These are phyloP conservation scores for Corythornis leucogaster DNA, from an alignment of 2,797 vertebrate genomes.

Conservation along the genomic window DNA sequence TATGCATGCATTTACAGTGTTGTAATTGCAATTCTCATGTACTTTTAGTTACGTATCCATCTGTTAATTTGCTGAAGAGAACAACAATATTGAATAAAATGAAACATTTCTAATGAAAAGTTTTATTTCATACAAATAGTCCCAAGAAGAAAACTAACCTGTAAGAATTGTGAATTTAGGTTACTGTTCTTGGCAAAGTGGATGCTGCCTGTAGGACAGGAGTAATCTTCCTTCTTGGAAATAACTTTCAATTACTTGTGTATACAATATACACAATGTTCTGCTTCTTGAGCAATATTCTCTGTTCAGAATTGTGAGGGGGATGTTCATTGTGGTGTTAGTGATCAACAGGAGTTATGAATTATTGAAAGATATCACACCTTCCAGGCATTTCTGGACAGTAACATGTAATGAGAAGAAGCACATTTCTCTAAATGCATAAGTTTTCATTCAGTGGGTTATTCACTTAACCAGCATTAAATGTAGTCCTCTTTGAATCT, in stretches of 20 bases:
- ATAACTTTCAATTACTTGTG: constrained; percentile 35
- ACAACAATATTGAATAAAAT: background rate
- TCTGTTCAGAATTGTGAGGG: constrained; percentile 22
- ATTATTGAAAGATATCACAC: constrained; percentile 37
- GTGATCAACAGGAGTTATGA: constrained; percentile 51
- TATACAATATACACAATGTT: constrained; percentile 22
- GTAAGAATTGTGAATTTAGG: background rate
- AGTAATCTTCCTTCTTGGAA: constrained; percentile 24
- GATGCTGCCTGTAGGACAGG: constrained; percentile 4
- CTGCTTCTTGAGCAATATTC: constrained; percentile 35
- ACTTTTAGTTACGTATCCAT: background rate
- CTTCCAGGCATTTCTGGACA: constrained; percentile 59
- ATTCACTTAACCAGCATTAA: constrained; percentile 73
- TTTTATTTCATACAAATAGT: constrained; percentile 1
- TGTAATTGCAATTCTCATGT: background rate
- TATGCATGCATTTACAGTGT: background rate
- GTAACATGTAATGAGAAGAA: constrained; percentile 47
- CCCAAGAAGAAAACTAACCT: background rate
- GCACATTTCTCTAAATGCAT: constrained; percentile 60
- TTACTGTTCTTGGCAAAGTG: background rate
- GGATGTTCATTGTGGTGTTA: constrained; percentile 16
- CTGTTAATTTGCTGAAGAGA: background rate
- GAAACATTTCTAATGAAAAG: background rate
- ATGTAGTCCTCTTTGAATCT: constrained; percentile 70
- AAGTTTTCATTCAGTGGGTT: constrained; percentile 53